Base-by-base conservation (phyloP, 2,888 invertebrate genomes). In the Hemaris fuciformis region DNA sequence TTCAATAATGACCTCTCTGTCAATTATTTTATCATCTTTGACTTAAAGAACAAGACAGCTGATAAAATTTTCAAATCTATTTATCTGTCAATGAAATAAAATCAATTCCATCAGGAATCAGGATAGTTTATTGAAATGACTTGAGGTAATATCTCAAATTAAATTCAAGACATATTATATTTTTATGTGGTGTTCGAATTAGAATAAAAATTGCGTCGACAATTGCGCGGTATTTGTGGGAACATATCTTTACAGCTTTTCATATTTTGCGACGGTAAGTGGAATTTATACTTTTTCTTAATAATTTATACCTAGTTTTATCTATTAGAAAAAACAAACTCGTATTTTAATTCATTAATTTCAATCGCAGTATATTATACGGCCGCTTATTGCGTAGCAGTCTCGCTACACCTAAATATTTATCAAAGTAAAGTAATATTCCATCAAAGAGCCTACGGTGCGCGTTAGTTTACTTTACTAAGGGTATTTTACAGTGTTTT, bases 401-500 rank as follows among this genome's bases (percentile, higher is more conserved):
- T 31, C 8, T 53, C 22, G 4, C 18, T 7, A 31, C 31, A 3
- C 15, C 27, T 27, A 18, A 53, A 53, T 13, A 27, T 43, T 43
- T 31, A n/a, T 42, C 15, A 25, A 27, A 18, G 13, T 22, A 27
- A 41, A 23, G 6, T 43, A 7, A 43, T 43, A 31, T 43, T 45
- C 15, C 48, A 3, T 10, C 8, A 25, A 38, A 53, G 18, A 60
- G 41, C 23, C 60, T 53, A 15, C 38, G 18, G 8, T 25, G 10
- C n/a, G 15, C 48, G 60, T 15, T 20, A 15, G 43, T 60, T 53
- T 48, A 15, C 56, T 31, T 25, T 41, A 59, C 10, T 27, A 18
- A 42, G 43, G 61, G 59, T 42, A 62, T 57, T 48, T 45, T 27
- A 53, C 57, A 60, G 63, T 72, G 77, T 84, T 85, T 88, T 84